Percentiles rank a stretch among this genome's conserved stretches.
phyloP scores from a whole-genome alignment of 2,888 invertebrate genomes.

The Galerucella calmariensis region DNA sequence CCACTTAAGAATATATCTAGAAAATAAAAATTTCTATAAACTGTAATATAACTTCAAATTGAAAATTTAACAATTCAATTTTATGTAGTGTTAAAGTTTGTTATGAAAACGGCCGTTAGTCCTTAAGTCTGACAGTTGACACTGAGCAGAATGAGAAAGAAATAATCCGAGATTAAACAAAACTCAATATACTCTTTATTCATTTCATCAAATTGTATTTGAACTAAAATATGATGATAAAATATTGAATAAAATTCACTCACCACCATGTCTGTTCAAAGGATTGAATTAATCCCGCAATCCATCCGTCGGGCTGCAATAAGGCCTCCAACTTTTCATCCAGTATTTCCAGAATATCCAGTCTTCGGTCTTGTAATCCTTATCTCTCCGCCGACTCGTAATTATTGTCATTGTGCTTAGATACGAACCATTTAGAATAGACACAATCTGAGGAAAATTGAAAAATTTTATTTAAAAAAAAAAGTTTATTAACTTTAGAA shows the following conservation, averaged over 20 bases:
- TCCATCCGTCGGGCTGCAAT: slow-evolving; percentile 31
- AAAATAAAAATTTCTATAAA: no score
- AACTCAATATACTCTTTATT: no score
- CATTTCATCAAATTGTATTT: no score
- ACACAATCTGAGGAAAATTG: slow-evolving; percentile 14
- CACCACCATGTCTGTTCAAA: slow-evolving; percentile 40
- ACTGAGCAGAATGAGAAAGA: no score
- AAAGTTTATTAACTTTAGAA: slow-evolving; percentile 7
- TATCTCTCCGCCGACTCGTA: slow-evolving; percentile 13
- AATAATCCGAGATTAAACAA: no score
- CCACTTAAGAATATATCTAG: no score
- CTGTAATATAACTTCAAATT: no score
- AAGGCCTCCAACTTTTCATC: slow-evolving; percentile 33
- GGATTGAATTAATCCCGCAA: slow-evolving; percentile 39
- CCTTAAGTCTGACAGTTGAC: no score
- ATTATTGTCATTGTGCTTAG: slow-evolving; percentile 22
- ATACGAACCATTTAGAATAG: slow-evolving; percentile 9
- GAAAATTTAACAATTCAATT: no score
- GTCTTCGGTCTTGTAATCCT: slow-evolving; percentile 22
- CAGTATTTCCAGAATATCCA: slow-evolving; percentile 27
- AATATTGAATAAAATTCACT: slow-evolving; percentile 26
- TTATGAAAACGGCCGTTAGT: no score
- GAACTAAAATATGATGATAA: not conserved
- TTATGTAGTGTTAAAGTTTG: no score
- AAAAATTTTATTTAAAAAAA: slow-evolving; percentile 8